These are phyloP conservation scores for Cryptoblepharus egeriae DNA, from an alignment of 2,797 vertebrate genomes.

Conservation along the genomic window DNA sequence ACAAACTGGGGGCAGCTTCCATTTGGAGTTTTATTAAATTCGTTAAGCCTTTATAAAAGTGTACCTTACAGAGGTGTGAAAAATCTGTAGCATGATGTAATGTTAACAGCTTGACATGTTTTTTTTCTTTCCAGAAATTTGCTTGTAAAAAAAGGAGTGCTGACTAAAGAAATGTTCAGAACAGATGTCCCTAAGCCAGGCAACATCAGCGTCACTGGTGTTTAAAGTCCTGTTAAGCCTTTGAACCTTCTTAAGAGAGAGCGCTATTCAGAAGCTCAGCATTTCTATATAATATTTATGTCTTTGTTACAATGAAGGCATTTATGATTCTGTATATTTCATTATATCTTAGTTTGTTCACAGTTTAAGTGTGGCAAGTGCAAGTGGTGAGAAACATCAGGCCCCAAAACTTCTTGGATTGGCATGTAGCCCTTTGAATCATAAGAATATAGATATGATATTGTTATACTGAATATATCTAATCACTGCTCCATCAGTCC, in stretches of 20 bases:
- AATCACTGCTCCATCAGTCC: too few relatives aligned
- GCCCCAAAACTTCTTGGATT: neutral
- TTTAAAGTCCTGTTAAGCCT: conserved; percentile 50
- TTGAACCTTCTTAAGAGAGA: conserved; percentile 66
- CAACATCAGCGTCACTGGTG: conserved; percentile 12
- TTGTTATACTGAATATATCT: too few relatives aligned
- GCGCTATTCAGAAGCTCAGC: conserved; percentile 53
- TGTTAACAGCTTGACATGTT: conserved; percentile 59
- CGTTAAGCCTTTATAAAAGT: conserved; percentile 53
- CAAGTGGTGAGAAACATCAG: neutral
- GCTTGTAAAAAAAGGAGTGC: conserved; percentile 65
- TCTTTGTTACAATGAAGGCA: conserved; percentile 51
- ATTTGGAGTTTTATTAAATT: conserved; percentile 56
- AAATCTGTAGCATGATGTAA: conserved; percentile 65
- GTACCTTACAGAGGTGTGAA: conserved; percentile 64
- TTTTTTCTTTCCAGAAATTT: conserved; percentile 63
- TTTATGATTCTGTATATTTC: conserved; percentile 58
- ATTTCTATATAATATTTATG: conserved; percentile 60
- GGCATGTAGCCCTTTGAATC: neutral
- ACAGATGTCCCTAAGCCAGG: conserved; percentile 68
- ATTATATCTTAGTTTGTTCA: conserved; percentile 34
- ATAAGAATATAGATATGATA: neutral
- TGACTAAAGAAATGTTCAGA: conserved; percentile 69
- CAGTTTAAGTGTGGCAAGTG: conserved; percentile 22
- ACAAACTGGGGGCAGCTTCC: conserved; percentile 47